These are phyloP conservation scores for Scalopus aquaticus DNA, from an alignment of 2,113 vertebrate species.

Conservation along the genomic window DNA sequence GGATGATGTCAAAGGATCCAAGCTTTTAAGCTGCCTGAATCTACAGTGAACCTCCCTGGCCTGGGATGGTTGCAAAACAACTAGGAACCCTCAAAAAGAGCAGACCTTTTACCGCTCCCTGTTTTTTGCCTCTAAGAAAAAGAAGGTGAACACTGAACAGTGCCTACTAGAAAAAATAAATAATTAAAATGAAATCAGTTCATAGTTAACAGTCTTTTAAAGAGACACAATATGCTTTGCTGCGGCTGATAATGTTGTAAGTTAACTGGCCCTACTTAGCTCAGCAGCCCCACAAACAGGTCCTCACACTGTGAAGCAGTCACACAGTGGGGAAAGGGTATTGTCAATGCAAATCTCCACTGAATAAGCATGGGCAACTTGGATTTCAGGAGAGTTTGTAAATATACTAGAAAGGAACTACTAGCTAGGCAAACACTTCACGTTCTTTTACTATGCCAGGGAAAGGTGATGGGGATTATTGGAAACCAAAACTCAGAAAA, in stretches of 20 bases:
- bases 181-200: neutral
- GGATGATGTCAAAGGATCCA: too few species aligned
- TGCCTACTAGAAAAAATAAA: neutral
- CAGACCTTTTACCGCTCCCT: neutral
- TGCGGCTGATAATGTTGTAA: neutral
- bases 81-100: neutral
- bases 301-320: neutral
- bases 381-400: too few species aligned
- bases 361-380: neutral
- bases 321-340: neutral
- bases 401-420: neutral
- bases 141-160: neutral
- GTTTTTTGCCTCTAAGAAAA: neutral
- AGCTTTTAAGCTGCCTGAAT: too few species aligned
- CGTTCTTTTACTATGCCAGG: neutral
- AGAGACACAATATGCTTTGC: conserved; percentile 1
- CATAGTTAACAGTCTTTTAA: neutral
- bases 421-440: neutral
- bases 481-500: neutral
- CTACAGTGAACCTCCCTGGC: too few species aligned
- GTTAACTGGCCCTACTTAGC: neutral
- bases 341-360: neutral
- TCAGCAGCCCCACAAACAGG: neutral
- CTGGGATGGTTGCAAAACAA: too few species aligned
- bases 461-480: neutral